Evolutionary conservation across 2,888 invertebrate genomes (phyloP).

Genomic region (Chorisops tibialis): DNA sequence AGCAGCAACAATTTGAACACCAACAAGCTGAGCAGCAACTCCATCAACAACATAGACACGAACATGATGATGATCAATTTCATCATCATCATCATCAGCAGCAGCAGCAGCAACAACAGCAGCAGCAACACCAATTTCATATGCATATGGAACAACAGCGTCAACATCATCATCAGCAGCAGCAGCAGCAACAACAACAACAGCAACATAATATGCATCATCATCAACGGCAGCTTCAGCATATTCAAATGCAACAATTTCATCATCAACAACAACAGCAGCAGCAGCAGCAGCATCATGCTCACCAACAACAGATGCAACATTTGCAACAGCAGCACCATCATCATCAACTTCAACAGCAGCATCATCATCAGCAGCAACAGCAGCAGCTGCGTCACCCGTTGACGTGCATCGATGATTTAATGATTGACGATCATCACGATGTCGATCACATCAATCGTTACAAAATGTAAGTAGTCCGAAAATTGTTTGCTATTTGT

Average conservation of each 20-base stretch:
- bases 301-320: conserved; percentile 42
- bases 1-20: conserved; percentile 4
- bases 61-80: conserved; percentile 4
- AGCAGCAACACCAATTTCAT: conserved; percentile 32
- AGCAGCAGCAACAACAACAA: conserved; percentile 22
- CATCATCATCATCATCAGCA: conserved; percentile 5
- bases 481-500: no score
- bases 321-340: conserved; percentile 41
- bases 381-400: conserved; percentile 34
- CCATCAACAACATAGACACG: neutral
- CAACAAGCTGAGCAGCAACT: conserved; percentile 26
- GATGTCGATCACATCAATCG: conserved; percentile 42
- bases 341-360: conserved; percentile 38
- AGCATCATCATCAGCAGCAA: conserved; percentile 34
- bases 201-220: conserved; percentile 18
- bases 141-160: conserved; percentile 22
- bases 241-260: conserved; percentile 38
- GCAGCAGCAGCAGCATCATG: conserved; percentile 43
- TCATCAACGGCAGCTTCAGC: conserved; percentile 27
- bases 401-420: conserved; percentile 40
- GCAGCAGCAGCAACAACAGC: conserved; percentile 26
- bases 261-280: conserved; percentile 39
- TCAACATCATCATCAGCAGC: conserved; percentile 17
- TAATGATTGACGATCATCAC: conserved; percentile 47
- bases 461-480: conserved; percentile 49